These are phyloP conservation scores for Lagopus leucura DNA, from an alignment of 2,113 vertebrate species.

Conservation along the genomic window DNA sequence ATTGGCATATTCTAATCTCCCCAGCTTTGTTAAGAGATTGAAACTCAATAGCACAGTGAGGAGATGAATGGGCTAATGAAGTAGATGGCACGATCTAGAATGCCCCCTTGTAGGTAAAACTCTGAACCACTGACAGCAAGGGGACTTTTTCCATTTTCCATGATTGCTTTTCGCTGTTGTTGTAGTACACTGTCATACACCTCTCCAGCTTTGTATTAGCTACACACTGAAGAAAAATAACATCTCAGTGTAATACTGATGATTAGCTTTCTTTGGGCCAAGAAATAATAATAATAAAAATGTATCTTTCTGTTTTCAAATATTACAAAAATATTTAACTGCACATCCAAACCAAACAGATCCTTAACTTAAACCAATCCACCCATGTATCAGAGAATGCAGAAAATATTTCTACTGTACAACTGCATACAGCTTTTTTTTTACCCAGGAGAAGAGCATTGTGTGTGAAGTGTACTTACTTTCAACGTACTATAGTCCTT, in stretches of 20 bases:
- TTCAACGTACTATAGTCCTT: not conserved
- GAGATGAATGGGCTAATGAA: conserved; percentile 38
- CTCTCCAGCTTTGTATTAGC: not conserved
- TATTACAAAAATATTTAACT: not conserved
- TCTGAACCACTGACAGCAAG: not conserved
- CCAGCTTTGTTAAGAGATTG: conserved; percentile 34
- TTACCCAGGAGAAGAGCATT: not conserved
- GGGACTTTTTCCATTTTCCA: not conserved
- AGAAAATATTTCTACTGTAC: not conserved
- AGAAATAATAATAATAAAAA: not conserved
- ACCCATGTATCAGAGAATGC: not conserved
- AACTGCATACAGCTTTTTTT: not conserved
- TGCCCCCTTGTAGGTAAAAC: not conserved
- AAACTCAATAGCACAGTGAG: conserved; percentile 25
- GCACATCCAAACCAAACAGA: not conserved
- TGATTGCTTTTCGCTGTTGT: not conserved
- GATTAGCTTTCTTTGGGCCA: not conserved
- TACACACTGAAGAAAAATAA: not conserved
- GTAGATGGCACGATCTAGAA: not conserved
- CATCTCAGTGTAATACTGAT: not conserved
- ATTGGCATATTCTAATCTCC: conserved; percentile 47
- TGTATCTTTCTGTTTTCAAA: not conserved
- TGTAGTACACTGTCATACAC: not conserved
- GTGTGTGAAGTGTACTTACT: not conserved
- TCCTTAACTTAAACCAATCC: not conserved